phyloP scores from a whole-genome alignment of 2,797 vertebrate genomes.

The Alcedo quadribrachys region DNA sequence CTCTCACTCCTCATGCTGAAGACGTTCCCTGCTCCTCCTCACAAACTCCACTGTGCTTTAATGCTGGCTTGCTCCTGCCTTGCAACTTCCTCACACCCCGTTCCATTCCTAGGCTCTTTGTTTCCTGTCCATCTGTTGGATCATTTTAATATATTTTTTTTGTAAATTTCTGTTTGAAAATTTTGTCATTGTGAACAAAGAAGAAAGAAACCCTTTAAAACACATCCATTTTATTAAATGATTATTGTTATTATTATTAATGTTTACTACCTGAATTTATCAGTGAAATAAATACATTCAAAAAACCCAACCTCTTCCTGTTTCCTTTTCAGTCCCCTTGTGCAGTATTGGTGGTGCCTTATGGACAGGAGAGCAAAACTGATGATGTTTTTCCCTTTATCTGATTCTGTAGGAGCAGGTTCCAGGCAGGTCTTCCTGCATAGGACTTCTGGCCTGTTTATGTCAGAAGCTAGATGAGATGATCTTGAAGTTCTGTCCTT shows the following conservation, averaged over 20 bases:
- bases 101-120: slow-evolving; percentile 31
- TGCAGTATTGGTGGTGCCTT: not conserved
- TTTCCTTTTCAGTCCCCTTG: not conserved
- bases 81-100: not conserved
- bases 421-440: not conserved
- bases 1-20: not conserved
- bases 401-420: not conserved
- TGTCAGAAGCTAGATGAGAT: not conserved
- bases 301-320: not conserved
- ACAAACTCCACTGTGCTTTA: not conserved
- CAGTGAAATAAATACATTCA: slow-evolving; percentile 71
- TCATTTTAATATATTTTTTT: slow-evolving; percentile 46
- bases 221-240: slow-evolving; percentile 75
- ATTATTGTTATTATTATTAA: slow-evolving; percentile 65
- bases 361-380: not conserved
- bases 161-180: slow-evolving; percentile 70
- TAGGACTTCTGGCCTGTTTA: not conserved
- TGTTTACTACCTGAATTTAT: slow-evolving; percentile 77
- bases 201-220: slow-evolving; percentile 68
- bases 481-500: not conserved
- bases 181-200: slow-evolving; percentile 72
- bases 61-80: slow-evolving; percentile 35
- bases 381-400: not conserved
- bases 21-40: not conserved
- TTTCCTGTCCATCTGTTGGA: slow-evolving; percentile 34